Evolutionary conservation across 2,113 vertebrate species (phyloP).

Genomic region (Neoarius graeffei): DNA sequence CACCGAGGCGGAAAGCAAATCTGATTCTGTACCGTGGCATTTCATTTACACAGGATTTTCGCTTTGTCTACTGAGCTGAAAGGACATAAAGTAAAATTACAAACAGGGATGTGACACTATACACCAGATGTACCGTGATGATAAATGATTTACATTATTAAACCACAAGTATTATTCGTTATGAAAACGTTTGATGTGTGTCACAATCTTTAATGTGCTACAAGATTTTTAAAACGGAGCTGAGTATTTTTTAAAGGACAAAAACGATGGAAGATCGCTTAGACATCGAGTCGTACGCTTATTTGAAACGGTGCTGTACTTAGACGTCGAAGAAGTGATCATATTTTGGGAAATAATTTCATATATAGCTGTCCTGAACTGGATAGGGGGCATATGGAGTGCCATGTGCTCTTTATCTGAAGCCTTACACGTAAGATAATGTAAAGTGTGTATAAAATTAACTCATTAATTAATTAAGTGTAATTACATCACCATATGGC

Average conservation of each 20-base stretch:
- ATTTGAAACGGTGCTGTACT: not conserved
- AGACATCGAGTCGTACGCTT: too few species aligned
- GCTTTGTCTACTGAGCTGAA: not conserved
- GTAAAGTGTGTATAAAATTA: not conserved
- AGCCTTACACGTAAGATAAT: not conserved
- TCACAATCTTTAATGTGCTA: not conserved
- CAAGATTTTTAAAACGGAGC: not conserved
- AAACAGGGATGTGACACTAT: not conserved
- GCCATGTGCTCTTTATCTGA: not conserved
- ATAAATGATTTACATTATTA: not conserved
- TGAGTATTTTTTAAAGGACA: not conserved
- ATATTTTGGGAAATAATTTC: not conserved
- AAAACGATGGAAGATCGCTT: not conserved
- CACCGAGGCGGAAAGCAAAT: not conserved
- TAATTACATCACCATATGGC: not conserved
- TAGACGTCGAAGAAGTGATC: not conserved
- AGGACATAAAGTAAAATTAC: not conserved
- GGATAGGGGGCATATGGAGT: not conserved
- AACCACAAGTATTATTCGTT: not conserved
- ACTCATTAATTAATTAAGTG: not conserved
- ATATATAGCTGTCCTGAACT: not conserved
- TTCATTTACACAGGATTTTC: not conserved
- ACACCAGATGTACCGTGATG: not conserved
- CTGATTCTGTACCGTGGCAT: not conserved
- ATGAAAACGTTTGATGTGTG: not conserved